Evolutionary conservation across 2,888 invertebrate genomes (phyloP).

Genomic region (Ecdyonurus torrentis): DNA sequence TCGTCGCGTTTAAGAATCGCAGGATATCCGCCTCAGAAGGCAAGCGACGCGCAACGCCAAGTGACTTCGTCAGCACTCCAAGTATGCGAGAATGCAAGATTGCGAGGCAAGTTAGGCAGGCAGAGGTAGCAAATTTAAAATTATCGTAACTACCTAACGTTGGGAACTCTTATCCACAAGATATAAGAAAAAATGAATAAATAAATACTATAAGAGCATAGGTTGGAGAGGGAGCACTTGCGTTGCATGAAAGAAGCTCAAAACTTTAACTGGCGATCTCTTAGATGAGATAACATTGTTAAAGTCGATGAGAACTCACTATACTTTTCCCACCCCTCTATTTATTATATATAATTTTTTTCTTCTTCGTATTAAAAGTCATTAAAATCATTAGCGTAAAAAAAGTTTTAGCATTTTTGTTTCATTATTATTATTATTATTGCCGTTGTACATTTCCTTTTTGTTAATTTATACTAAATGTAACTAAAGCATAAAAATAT

Average conservation of each 20-base stretch:
- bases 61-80: not conserved
- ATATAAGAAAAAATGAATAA: too few relatives aligned
- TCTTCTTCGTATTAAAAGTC: not conserved
- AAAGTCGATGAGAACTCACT: not conserved
- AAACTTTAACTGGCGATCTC: not conserved
- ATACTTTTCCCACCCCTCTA: not conserved
- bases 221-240: not conserved
- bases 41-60: not conserved
- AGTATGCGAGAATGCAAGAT: not conserved
- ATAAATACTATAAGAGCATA: not conserved
- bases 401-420: not conserved
- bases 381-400: too few relatives aligned
- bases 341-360: not conserved
- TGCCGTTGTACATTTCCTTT: too few relatives aligned
- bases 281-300: not conserved
- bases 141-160: not conserved
- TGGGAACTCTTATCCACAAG: too few relatives aligned
- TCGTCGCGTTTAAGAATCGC: not conserved
- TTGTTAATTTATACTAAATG: too few relatives aligned
- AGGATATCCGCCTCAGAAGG: not conserved
- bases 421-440: too few relatives aligned
- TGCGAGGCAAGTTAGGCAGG: not conserved
- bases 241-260: not conserved
- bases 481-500: too few relatives aligned
- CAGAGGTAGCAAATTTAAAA: not conserved